phyloP scores from a whole-genome alignment of 2,113 vertebrate species.

The Pogonocichla stellata region DNA sequence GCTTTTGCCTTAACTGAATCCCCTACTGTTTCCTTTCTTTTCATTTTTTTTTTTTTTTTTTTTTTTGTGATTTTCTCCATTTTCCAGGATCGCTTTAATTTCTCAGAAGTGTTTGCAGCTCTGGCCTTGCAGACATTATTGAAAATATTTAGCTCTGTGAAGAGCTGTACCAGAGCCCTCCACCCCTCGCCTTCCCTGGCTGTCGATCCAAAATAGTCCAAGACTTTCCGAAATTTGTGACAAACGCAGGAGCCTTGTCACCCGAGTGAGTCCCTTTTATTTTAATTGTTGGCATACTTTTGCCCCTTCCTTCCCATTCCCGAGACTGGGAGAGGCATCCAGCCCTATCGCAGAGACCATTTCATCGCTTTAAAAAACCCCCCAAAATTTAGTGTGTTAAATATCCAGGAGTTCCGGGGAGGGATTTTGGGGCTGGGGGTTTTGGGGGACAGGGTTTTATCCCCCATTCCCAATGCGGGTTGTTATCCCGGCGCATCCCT shows the following conservation, averaged over 20 bases:
- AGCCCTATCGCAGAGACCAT: fast-evolving
- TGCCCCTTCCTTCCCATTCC: fast-evolving
- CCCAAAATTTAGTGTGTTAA: no score
- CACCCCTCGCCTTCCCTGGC: background rate
- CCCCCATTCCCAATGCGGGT: background rate
- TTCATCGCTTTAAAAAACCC: background rate
- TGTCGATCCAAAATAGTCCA: background rate
- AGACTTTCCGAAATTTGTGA: background rate
- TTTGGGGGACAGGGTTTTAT: background rate
- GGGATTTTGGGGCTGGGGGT: no score
- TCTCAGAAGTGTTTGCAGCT: background rate
- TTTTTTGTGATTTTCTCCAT: background rate
- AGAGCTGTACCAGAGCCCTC: background rate
- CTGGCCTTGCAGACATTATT: background rate
- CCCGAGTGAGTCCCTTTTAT: background rate
- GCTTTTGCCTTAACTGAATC: background rate
- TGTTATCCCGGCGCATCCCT: background rate
- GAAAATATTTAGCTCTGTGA: background rate
- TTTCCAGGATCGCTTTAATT: background rate
- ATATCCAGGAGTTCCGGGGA: no score
- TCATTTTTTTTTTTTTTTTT: no score
- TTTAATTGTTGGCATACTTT: background rate
- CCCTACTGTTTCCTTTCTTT: background rate
- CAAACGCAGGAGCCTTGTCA: background rate
- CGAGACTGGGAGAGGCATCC: fast-evolving